These are phyloP conservation scores for Parambassis ranga DNA, from an alignment of 2,797 vertebrate genomes.

Conservation along the genomic window DNA sequence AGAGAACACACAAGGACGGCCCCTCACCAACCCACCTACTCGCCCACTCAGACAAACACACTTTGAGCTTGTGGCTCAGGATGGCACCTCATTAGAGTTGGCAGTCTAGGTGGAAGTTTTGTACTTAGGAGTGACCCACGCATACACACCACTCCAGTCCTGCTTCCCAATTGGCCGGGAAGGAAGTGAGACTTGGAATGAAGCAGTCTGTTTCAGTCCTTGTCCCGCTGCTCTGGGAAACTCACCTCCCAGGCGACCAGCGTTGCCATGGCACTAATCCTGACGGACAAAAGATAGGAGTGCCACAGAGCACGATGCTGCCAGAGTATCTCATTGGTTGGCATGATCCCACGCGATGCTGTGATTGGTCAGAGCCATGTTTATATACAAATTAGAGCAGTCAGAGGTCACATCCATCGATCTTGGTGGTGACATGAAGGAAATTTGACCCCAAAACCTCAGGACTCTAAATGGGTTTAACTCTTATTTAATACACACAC, in stretches of 20 bases:
- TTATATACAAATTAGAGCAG: constrained; percentile 76
- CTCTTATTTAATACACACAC: constrained; percentile 65
- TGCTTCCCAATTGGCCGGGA: constrained; percentile 54
- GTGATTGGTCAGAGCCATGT: constrained; percentile 70
- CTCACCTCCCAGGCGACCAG: constrained; percentile 73
- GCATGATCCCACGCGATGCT: constrained; percentile 59
- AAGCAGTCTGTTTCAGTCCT: constrained; percentile 59
- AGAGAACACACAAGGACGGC: constrained; percentile 63
- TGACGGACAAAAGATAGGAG: constrained; percentile 76
- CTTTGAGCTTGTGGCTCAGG: constrained; percentile 62
- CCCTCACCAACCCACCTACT: constrained; percentile 62
- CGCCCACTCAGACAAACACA: constrained; percentile 68
- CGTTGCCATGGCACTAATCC: constrained; percentile 82
- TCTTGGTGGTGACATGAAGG: constrained; percentile 76
- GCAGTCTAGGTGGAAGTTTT: constrained; percentile 64
- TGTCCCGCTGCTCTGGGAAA: constrained; percentile 72
- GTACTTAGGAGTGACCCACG: constrained; percentile 34
- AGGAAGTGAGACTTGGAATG: constrained; percentile 62
- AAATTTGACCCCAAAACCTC: constrained; percentile 70
- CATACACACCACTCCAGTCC: constrained; percentile 47
- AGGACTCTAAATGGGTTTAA: constrained; percentile 65
- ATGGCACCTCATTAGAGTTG: constrained; percentile 68
- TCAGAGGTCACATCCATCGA: constrained; percentile 79
- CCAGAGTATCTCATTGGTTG: constrained; percentile 66
- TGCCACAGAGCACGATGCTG: constrained; percentile 67